Evolutionary conservation across 2,888 invertebrate species (phyloP).

Genomic region (Dasypogon diadema): DNA sequence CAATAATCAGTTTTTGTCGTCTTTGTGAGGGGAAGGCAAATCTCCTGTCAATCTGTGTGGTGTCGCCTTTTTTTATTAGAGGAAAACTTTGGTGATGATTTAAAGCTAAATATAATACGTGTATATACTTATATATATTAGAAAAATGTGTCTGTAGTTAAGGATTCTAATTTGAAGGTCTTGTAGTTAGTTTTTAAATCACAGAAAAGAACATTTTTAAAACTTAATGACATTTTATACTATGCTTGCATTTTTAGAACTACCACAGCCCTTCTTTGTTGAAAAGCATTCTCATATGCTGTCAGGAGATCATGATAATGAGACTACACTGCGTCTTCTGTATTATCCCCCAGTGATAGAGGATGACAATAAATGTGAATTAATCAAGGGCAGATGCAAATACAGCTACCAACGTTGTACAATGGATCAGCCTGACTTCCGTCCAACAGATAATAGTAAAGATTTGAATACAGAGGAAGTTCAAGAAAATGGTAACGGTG

Average conservation of each 20-base stretch:
- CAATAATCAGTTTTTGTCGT: too few species aligned
- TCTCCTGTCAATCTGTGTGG: too few species aligned
- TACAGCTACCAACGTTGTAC: constrained; percentile 68
- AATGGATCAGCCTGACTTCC: constrained; percentile 66
- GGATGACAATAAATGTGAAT: constrained; percentile 71
- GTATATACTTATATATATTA: too few species aligned
- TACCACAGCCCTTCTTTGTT: constrained; percentile 73
- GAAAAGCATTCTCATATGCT: constrained; percentile 78
- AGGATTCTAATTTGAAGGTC: too few species aligned
- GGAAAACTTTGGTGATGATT: too few species aligned
- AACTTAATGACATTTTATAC: too few species aligned
- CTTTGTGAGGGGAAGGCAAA: too few species aligned
- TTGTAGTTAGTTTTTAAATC: too few species aligned
- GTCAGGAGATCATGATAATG: constrained; percentile 73
- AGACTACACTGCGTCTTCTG: constrained; percentile 76
- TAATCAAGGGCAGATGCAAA: constrained; percentile 67
- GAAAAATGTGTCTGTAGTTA: too few species aligned
- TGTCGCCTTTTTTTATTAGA: too few species aligned
- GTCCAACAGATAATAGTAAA: constrained; percentile 64
- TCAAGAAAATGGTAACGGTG: constrained; percentile 60
- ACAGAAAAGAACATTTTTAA: too few species aligned
- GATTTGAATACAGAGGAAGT: constrained; percentile 48
- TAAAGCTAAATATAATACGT: too few species aligned
- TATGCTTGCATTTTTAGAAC: constrained; percentile 71
- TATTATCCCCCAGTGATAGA: constrained; percentile 80